These are phyloP conservation scores for Gallinago stenura DNA, from an alignment of 2,797 vertebrate species.

Conservation along the genomic window DNA sequence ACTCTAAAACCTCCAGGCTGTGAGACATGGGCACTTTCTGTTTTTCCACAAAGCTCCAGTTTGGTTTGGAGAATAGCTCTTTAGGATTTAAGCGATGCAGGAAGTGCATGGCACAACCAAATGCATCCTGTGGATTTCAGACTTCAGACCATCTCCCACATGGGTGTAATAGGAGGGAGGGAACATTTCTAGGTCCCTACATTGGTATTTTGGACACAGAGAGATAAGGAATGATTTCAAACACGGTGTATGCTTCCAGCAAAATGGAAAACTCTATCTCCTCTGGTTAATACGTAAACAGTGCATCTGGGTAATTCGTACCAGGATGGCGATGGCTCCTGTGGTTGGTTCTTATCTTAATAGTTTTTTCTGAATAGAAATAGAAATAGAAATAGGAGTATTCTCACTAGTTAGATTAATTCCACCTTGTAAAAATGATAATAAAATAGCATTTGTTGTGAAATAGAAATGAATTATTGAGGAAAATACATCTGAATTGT, in stretches of 20 bases:
- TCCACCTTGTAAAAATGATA: background rate
- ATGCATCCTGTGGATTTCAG: background rate
- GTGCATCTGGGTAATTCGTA: background rate
- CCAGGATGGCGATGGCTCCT: background rate
- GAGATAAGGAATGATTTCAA: background rate
- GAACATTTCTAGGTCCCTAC: background rate
- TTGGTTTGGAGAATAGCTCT: background rate
- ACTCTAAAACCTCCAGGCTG: background rate
- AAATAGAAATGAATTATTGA: background rate
- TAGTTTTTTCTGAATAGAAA: background rate
- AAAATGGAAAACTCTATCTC: background rate
- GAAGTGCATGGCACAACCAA: background rate
- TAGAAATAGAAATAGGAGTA: background rate
- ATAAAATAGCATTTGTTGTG: background rate
- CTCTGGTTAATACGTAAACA: background rate
- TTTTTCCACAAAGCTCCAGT: background rate
- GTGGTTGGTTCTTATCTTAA: background rate
- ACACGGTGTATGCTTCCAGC: background rate
- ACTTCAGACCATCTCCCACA: background rate
- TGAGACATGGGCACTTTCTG: background rate
- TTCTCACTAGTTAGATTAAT: background rate
- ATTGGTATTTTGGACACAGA: background rate
- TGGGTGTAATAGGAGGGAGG: background rate
- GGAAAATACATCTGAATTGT: background rate
- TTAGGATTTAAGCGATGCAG: background rate